Percentiles rank a stretch among this genome's conserved stretches.
phyloP scores from a whole-genome alignment of 2,797 vertebrate genomes.

The Pampus argenteus region DNA sequence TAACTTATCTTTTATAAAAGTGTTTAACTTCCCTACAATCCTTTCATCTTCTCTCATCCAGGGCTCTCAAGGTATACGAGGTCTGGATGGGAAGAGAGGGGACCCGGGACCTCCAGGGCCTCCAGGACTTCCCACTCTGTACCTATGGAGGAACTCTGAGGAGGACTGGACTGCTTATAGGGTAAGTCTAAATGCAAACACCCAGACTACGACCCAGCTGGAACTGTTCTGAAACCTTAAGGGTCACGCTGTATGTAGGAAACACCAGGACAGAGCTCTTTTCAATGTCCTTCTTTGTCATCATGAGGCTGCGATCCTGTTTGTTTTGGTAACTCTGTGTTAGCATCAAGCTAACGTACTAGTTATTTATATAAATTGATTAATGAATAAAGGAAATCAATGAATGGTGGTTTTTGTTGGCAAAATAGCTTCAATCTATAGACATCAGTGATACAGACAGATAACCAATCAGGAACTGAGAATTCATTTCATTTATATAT shows the following conservation, averaged over 20 bases:
- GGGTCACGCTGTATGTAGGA: not conserved
- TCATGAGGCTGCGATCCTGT: too few relatives aligned
- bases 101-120: conserved; percentile 81
- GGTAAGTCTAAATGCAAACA: conserved; percentile 69
- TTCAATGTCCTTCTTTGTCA: not conserved
- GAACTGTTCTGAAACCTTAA: not conserved
- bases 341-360: too few relatives aligned
- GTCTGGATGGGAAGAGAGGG: conserved; percentile 76
- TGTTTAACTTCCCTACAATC: not conserved
- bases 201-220: not conserved
- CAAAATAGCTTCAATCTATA: too few relatives aligned
- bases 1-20: not conserved
- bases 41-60: conserved; percentile 32
- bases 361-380: too few relatives aligned
- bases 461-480: too few relatives aligned
- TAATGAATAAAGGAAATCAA: too few relatives aligned
- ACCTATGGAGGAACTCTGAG: conserved; percentile 86
- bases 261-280: not conserved
- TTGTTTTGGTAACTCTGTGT: too few relatives aligned
- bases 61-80: conserved; percentile 81
- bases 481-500: too few relatives aligned
- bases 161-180: conserved; percentile 85
- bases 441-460: too few relatives aligned
- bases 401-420: too few relatives aligned
- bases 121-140: conserved; percentile 83